phyloP scores from a whole-genome alignment of 2,888 invertebrate species.

The Platycheirus rosarum region DNA sequence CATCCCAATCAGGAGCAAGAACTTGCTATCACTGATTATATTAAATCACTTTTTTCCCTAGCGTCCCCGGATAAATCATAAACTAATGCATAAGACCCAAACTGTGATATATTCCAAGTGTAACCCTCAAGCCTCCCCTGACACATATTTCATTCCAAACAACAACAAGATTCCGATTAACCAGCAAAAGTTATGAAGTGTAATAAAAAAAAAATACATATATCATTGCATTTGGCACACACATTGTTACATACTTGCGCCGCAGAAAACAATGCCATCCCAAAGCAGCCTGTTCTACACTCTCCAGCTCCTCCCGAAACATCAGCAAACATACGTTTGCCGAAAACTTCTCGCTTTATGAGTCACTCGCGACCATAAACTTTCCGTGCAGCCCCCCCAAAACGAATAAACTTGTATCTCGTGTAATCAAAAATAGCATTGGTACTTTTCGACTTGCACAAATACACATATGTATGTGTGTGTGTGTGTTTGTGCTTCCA shows the following conservation, averaged over 20 bases:
- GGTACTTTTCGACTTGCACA: slow-evolving; percentile 58
- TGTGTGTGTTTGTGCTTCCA: slow-evolving; percentile 16
- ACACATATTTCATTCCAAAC: slow-evolving; percentile 31
- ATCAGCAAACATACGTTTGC: slow-evolving; percentile 57
- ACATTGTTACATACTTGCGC: slow-evolving; percentile 32
- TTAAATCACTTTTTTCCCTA: neutral
- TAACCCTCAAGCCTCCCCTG: slow-evolving; percentile 23
- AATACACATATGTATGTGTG: slow-evolving; percentile 12
- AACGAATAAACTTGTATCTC: slow-evolving; percentile 74
- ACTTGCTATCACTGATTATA: neutral
- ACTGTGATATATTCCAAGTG: slow-evolving; percentile 23
- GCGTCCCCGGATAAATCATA: neutral
- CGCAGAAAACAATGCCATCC: slow-evolving; percentile 40
- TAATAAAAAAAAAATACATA: slow-evolving; percentile 47
- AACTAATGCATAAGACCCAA: neutral
- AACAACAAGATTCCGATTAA: slow-evolving; percentile 41
- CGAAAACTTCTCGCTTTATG: slow-evolving; percentile 71
- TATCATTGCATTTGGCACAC: slow-evolving; percentile 40
- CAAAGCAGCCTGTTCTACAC: neutral
- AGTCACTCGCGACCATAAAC: slow-evolving; percentile 74
- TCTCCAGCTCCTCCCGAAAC: neutral
- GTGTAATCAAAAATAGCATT: slow-evolving; percentile 74
- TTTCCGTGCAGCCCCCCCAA: slow-evolving; percentile 70
- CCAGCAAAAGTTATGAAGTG: slow-evolving; percentile 43
- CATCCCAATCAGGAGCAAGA: too few relatives aligned